Base-by-base conservation (phyloP, 2,797 vertebrate genomes). In the Anguilla obscura region DNA sequence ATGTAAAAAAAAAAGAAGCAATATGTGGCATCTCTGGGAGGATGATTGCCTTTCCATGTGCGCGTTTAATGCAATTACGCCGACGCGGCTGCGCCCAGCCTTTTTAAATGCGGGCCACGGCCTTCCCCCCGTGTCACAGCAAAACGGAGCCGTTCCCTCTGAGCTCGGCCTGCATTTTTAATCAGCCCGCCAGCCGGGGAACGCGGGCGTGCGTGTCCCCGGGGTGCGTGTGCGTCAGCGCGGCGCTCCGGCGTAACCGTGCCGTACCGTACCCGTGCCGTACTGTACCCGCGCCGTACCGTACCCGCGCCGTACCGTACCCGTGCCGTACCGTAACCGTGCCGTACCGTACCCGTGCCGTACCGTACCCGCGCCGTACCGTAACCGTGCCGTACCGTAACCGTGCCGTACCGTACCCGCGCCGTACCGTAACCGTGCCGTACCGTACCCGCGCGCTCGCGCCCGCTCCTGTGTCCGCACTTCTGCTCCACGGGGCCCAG, bases 11-110 rank as follows among this genome's bases (percentile, higher is more conserved):
- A 82, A 30, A 18, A 80, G 5, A 36, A 18, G 14, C 40, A 76
- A 76, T 5, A 79, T 18, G 0, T 36, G 7, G 3, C 36, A 4
- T 36, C 74, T 18, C 79, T 24, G 1, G 5, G 40, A 82, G 40
- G 12, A 50, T 50, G 79, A 82, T 82, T 50, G 79, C 79, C n/a
- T 82, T 82, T 50, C 18, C 40, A 9, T 50, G 79, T 82, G n/a
- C 21, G 40, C 40, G 7, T 8, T 50, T 50, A 50, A 82, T 82
- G 79, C 40, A 82, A 82, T 82, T 82, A 82, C 79, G n/a, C 21
- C 79, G 2, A 50, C 79, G n/a, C 8, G 18, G 45, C 45, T n/a
- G 21, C 18, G 8, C 18, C 18, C 40, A 40, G 50, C 45, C 40
- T 82, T 10, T 48, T 10, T 82, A 4, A 36, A 76, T 24, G 24